Evolutionary conservation across 1,140 invertebrate genomes (phyloP), one percentile per base, ranked within the genome.

Genomic region (Neomicropteryx cornuta): DNA sequence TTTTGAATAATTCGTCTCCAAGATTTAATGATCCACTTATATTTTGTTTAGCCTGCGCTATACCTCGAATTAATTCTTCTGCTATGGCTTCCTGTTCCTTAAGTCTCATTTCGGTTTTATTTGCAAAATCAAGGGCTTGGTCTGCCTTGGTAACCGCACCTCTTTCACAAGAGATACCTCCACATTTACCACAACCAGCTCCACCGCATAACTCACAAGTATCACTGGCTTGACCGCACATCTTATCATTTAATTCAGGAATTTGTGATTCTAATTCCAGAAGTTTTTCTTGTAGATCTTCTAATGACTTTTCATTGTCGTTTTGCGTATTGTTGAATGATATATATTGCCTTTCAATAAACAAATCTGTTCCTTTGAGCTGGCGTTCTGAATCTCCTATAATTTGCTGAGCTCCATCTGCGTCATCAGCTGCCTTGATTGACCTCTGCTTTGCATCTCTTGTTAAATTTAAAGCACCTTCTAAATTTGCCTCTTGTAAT

Each of bases 171-270:
- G 88, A 86, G 18, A 92, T 66, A 10, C 85, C 88, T 34, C 91
- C 92, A 67, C 94, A 97, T 53, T 75, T 77, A 19, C 77, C 81
- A 65, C 94, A 98, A 0, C 89, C 90, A 28, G 90, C 93, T 14
- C 94, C 94, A 21, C 94, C 94, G 67, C 94, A 98, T 20, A 92
- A 71, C 55, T 96, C 90, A 60, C 94, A 97, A 24, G 82, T 81
- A 50, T 87, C 78, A 18, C 87, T 88, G 20, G 71, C 74, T 49
- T 81, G 77, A 44, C 89, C 92, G 65, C 94, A 97, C 57, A 98
- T 86, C 61, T 86, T 68, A 29, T 83, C 69, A 66, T 97, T 97
- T 18, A 97, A 66, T 41, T 79, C 77, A 0, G 91, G 88, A 49
- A 97, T 81, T 36, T 77, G 66, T 1, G 66, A 56, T 42, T 83